phyloP scores from a whole-genome alignment of 2,113 vertebrate genomes.

The Aythya baeri region DNA sequence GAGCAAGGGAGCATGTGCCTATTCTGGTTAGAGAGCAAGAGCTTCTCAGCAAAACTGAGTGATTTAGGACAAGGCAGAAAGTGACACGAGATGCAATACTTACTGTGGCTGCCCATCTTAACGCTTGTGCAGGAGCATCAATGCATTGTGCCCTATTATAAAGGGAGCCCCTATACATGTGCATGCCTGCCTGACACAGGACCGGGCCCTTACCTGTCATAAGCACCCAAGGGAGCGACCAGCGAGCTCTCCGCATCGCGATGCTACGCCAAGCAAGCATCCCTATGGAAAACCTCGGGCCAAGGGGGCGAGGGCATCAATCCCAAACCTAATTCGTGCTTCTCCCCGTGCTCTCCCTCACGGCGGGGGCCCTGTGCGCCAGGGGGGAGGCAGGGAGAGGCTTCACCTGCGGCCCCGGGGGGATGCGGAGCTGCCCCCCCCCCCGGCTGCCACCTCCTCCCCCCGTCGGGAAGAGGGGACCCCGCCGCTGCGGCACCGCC shows the following conservation, averaged over 20 bases:
- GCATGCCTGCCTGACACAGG: background rate
- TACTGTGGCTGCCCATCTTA: background rate
- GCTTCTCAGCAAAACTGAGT: background rate
- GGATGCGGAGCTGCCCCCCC: background rate
- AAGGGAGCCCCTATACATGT: background rate
- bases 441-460: too few species aligned
- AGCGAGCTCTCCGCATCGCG: background rate
- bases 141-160: background rate
- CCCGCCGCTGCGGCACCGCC: background rate
- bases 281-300: background rate
- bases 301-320: background rate
- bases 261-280: background rate
- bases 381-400: background rate
- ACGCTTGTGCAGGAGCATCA: fast-evolving
- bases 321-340: background rate
- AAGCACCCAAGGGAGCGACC: background rate
- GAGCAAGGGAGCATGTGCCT: background rate
- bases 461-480: background rate
- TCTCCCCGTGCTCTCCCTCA: too few species aligned
- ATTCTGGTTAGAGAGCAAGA: background rate
- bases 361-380: too few species aligned
- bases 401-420: background rate
- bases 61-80: background rate
- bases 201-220: background rate
- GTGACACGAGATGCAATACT: background rate